These are phyloP conservation scores for Drosophila subsilvestris DNA, from an alignment of 2,888 invertebrate genomes.

Conservation along the genomic window DNA sequence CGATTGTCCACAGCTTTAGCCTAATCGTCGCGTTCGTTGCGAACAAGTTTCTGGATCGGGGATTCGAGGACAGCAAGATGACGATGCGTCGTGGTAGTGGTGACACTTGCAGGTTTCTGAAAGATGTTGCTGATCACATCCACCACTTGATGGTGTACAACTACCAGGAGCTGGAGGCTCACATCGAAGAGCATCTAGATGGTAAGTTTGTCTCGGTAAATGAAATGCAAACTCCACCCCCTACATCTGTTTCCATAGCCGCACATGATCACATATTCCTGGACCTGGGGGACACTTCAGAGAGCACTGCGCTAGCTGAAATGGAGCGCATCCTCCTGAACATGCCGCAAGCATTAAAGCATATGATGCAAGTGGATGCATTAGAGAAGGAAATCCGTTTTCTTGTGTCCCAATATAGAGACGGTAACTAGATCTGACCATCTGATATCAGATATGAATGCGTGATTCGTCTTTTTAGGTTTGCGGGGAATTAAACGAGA, in stretches of 20 bases:
- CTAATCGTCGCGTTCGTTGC: constrained; percentile 95
- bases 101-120: constrained; percentile 89
- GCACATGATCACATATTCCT: constrained; percentile 87
- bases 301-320: constrained; percentile 90
- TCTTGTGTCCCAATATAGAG: constrained; percentile 89
- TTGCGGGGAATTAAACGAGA: constrained; percentile 88
- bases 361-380: constrained; percentile 87
- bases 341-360: constrained; percentile 87
- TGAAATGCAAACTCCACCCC: background rate
- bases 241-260: constrained; percentile 50
- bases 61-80: constrained; percentile 87
- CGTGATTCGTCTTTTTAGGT: constrained; percentile 82
- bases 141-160: constrained; percentile 89
- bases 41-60: constrained; percentile 92
- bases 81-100: constrained; percentile 86
- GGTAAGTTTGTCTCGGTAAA: constrained; percentile 84
- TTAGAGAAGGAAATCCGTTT: constrained; percentile 88
- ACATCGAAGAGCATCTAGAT: constrained; percentile 87
- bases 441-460: too few species aligned
- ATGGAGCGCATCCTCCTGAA: constrained; percentile 89
- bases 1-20: constrained; percentile 89
- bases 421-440: constrained; percentile 85
- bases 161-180: constrained; percentile 89
- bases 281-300: constrained; percentile 90
- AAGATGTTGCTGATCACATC: constrained; percentile 89